Base-by-base conservation (phyloP, 2,113 vertebrate genomes). In the Atrichornis clamosus region DNA sequence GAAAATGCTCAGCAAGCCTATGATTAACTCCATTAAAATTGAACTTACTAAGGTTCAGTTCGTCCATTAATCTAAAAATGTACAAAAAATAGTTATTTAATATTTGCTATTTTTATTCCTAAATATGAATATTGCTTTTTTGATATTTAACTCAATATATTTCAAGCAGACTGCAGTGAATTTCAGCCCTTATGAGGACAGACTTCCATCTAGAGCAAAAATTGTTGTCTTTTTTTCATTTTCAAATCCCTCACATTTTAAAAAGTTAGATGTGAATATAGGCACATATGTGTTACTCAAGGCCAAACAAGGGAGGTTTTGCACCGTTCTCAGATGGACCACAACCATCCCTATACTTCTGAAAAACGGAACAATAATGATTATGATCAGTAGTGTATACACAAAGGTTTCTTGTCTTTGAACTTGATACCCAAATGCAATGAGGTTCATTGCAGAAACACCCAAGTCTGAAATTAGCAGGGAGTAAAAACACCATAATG, bases 401-500 rank as follows among this genome's bases (percentile, higher is more conserved):
- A 52, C 15, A 9, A 9, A 50, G 17, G 4, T 42, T 60, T 68
- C 41, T 83, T 49, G 3, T 1, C 27, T 80, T 77, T 60, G 32
- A 37, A 33, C 14, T 44, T 42, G 11, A 18, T 47, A 26, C 8
- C 6, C 70, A 52, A 65, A 49, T 58, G 63, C 2, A 0, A 22
- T 56, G 26, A 59, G 4, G 39, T 5, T 59, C 4, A 15, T 9
- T 1, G 4, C 18, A n/a, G 37, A 44, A 68, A 60, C 9, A 0
- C 3, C 6, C 7, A 26, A 27, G 18, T 60, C 53, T 75, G 9
- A 68, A 84, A 52, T 22, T 26, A 53, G 11, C 7, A 77, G 19
- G 12, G 26, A 60, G 9, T 42, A 64, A 84, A 81, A 62, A 0
- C 24, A 60, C 4, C 20, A 2, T 32, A 46, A 18, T 47, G 12